Evolutionary conservation across 2,113 vertebrate genomes (phyloP).

Genomic region (Erythrocercus mccallii): DNA sequence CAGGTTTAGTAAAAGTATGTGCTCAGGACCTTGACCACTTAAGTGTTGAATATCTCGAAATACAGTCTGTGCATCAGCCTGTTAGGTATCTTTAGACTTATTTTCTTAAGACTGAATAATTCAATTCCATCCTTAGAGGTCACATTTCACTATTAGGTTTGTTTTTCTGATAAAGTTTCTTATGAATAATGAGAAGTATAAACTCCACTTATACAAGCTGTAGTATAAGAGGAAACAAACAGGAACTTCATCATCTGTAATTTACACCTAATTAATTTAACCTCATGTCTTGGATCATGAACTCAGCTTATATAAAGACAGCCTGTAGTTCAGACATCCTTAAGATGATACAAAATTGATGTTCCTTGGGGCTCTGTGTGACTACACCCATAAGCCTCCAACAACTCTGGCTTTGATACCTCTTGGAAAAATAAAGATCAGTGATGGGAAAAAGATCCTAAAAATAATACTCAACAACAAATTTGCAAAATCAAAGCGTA

Average conservation of each 20-base stretch:
- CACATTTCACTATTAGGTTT: not conserved
- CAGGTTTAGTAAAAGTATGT: not conserved
- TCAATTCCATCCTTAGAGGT: not conserved
- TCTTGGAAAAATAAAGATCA: not conserved
- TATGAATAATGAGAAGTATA: not conserved
- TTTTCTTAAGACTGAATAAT: not conserved
- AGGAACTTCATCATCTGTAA: not conserved
- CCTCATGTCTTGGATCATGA: not conserved
- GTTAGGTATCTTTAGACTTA: not conserved
- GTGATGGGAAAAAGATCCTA: not conserved
- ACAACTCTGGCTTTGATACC: not conserved
- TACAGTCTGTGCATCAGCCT: not conserved
- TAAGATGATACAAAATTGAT: not conserved
- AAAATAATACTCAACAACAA: not conserved
- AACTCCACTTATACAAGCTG: not conserved
- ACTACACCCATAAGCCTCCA: not conserved
- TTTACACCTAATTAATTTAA: not conserved
- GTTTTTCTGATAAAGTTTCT: not conserved
- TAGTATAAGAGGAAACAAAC: not conserved
- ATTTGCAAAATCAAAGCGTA: not conserved
- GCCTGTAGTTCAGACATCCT: not conserved
- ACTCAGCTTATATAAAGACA: not conserved
- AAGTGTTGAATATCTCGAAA: not conserved
- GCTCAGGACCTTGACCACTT: not conserved
- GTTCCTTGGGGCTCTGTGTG: not conserved